A percentile compares a stretch with the other conserved stretches of the same genome.
These are phyloP conservation scores for Empis livida DNA, from an alignment of 2,888 invertebrate genomes.

Conservation along the genomic window DNA sequence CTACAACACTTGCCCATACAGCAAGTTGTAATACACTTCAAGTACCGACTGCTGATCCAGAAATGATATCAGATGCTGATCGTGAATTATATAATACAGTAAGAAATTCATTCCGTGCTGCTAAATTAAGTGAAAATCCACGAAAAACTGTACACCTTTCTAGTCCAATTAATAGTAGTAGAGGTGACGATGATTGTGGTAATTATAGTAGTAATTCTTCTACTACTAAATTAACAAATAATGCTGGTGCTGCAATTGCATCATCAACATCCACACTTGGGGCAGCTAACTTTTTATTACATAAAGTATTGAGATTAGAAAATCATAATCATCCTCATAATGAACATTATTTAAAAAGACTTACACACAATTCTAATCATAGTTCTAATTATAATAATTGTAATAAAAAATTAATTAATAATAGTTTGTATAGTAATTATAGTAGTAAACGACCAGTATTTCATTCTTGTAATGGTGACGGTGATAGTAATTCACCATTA, in stretches of 20 bases:
- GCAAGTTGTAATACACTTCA: slow-evolving; percentile 57
- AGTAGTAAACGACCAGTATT: slow-evolving; percentile 11
- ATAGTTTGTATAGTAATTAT: slow-evolving; percentile 17
- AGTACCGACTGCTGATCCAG: slow-evolving; percentile 37
- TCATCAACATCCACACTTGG: slow-evolving; percentile 1
- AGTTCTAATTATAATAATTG: neutral
- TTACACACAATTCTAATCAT: slow-evolving; percentile 6
- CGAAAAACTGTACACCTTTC: slow-evolving; percentile 7
- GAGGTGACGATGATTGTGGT: neutral
- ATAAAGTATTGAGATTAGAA: slow-evolving; percentile 45
- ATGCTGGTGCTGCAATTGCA: slow-evolving; percentile 5
- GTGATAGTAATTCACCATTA: slow-evolving; percentile 23
- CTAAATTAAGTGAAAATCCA: slow-evolving; percentile 6
- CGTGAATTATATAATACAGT: slow-evolving; percentile 21
- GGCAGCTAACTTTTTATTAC: slow-evolving; percentile 18
- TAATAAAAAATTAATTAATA: neutral
- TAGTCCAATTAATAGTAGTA: too few species aligned
- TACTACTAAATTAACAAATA: neutral
- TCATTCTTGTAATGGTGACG: too few species aligned
- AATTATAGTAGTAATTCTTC: neutral
- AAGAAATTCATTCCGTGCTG: slow-evolving; percentile 16
- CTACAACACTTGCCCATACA: slow-evolving; percentile 44
- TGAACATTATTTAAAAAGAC: slow-evolving; percentile 10
- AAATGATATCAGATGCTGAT: slow-evolving; percentile 29
- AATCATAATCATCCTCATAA: slow-evolving; percentile 9